Evolutionary conservation across 2,797 vertebrate species (phyloP).

Genomic region (Astyanax mexicanus): DNA sequence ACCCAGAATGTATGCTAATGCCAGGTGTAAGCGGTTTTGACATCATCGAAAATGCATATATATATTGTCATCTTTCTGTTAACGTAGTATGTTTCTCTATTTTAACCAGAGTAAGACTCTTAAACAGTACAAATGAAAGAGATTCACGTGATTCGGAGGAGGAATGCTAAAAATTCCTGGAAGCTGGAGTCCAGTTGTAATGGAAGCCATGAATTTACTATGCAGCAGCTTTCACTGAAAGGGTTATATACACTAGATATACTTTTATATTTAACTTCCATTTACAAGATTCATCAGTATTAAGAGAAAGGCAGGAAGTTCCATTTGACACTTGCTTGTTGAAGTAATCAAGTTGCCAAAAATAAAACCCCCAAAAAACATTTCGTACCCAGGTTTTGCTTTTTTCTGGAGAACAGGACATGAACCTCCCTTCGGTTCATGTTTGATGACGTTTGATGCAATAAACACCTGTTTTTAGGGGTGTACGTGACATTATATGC

Average conservation of each 20-base stretch:
- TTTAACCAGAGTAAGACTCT: conserved; percentile 40
- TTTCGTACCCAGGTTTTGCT: conserved; percentile 32
- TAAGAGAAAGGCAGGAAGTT: conserved; percentile 41
- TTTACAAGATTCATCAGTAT: conserved; percentile 50
- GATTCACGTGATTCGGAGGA: conserved; percentile 61
- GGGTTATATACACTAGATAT: conserved; percentile 42
- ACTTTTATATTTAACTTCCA: conserved; percentile 32
- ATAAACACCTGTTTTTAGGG: background rate
- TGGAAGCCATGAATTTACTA: conserved; percentile 43
- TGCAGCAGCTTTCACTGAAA: conserved; percentile 38
- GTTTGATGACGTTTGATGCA: background rate
- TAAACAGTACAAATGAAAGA: conserved; percentile 59
- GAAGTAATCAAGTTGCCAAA: conserved; percentile 27
- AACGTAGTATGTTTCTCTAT: conserved; percentile 59
- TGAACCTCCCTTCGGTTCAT: conserved; percentile 35
- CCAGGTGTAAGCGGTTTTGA: too few species aligned
- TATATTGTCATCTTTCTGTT: conserved; percentile 27
- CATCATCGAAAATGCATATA: too few species aligned
- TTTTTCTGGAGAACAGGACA: conserved; percentile 27
- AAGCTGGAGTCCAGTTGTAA: conserved; percentile 45
- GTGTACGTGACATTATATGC: too few species aligned
- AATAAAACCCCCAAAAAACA: background rate
- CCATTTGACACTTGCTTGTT: conserved; percentile 47
- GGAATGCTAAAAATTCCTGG: conserved; percentile 35
- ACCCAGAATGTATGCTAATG: too few species aligned